A percentile compares a stretch with the other conserved stretches of the same genome.
Conservation (phyloP, 1,140 invertebrate genomes). For the Orius laevigatus region DNA sequence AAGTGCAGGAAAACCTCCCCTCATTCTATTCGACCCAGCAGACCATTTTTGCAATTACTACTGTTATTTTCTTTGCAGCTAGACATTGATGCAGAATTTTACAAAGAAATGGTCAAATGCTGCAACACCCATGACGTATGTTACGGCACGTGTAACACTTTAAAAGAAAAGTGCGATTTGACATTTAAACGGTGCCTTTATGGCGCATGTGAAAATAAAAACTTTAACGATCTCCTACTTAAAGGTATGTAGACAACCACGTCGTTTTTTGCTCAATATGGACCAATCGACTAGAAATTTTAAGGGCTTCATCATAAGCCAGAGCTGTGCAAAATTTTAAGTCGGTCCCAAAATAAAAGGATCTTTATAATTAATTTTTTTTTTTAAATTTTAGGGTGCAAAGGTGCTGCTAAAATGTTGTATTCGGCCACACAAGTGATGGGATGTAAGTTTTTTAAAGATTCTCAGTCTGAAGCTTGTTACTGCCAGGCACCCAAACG, state of each 20-base stretch:
- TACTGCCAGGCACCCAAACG: conserved; percentile 34
- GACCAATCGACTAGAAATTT: neutral
- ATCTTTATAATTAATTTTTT: conserved; percentile 4
- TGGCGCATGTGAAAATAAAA: conserved; percentile 49
- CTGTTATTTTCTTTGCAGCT: too few relatives aligned
- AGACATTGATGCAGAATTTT: too few relatives aligned
- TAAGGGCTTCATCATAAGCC: neutral
- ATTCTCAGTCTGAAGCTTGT: conserved; percentile 63
- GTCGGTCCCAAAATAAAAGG: neutral
- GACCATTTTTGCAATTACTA: too few relatives aligned
- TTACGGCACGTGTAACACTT: conserved; percentile 72
- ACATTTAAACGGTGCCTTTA: conserved; percentile 75
- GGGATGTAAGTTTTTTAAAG: conserved; percentile 65
- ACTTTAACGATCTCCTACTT: neutral
- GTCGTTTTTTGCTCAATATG: neutral
- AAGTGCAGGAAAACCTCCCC: conserved; percentile 1
- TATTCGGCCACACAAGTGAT: conserved; percentile 64
- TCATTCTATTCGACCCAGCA: too few relatives aligned
- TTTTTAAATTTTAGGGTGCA: conserved; percentile 43
- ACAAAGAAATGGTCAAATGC: conserved; percentile 56
- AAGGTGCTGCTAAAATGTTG: conserved; percentile 63
- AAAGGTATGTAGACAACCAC: conserved; percentile 8
- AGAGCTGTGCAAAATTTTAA: neutral
- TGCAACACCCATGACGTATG: conserved; percentile 76
- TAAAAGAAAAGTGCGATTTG: conserved; percentile 73